Evolutionary conservation across 2,888 invertebrate genomes (phyloP), one percentile per base, ranked within the genome.

Genomic region (Himalopsyche tibetana): DNA sequence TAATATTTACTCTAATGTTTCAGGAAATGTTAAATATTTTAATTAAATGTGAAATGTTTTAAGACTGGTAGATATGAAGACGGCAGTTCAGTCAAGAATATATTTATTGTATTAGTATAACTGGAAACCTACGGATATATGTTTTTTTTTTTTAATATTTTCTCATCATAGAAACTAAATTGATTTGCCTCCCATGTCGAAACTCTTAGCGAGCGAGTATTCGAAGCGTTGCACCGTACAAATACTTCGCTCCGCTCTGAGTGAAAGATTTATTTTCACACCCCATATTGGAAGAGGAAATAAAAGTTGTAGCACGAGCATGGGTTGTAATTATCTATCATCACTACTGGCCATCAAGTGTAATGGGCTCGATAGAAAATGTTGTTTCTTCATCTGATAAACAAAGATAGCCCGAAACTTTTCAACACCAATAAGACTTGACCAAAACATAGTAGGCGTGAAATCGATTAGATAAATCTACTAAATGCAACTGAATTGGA

Each of bases 311-410:
- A 36, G 36, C 74, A 74, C 74, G 74, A 38, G 74, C 36, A 38
- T 36, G 38, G 74, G 15, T 36, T 74, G 74, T 74, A 74, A 74
- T 74, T 74, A 74, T 74, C 74, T 74, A 74, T 74, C 74, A 74
- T 74, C 74, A 74, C 74, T 28, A 15, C 36, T 15, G 15, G 36
- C 74, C 74, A 74, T 74, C 74, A 74, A 11, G 74, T 36, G 38
- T 74, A 74, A 74, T 74, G 15, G 74, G 74, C 19, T 74, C 28
- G 15, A 36, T 15, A 74, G 19, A 74, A 74, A 74, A 36, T 74
- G 74, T 69, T 69, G 69, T 36, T 74, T 74, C 74, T 74, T 36
- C 74, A 74, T 74, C 36, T 36, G 38, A 74, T 74, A 74, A 74
- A 74, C 36, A 74, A 28, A 74, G 11, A 28, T 74, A 36, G 38